A percentile compares a stretch with the other conserved stretches of the same genome.
Conservation (phyloP, 2,797 vertebrate species). For the Sylvilagus floridanus region DNA sequence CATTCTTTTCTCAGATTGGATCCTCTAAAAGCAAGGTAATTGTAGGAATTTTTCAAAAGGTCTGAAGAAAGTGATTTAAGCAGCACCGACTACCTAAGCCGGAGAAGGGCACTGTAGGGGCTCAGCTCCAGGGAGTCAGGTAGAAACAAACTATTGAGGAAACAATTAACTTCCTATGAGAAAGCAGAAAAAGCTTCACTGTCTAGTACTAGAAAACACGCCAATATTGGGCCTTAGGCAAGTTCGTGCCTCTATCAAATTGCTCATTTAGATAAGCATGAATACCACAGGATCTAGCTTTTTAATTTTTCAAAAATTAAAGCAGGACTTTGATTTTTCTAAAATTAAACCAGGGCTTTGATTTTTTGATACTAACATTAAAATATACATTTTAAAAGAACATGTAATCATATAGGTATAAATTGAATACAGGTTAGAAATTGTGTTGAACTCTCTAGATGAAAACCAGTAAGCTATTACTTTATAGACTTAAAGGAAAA, state of each 20-base stretch:
- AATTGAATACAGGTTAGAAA: background rate
- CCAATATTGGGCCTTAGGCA: background rate
- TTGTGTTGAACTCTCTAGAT: background rate
- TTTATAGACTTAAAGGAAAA: background rate
- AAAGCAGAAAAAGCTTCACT: background rate
- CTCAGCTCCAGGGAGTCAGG: background rate
- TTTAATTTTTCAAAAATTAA: background rate
- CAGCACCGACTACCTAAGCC: background rate
- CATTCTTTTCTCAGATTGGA: background rate
- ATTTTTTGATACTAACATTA: background rate
- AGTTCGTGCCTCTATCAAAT: background rate
- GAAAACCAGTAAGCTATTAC: background rate
- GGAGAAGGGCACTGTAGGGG: background rate
- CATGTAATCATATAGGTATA: background rate
- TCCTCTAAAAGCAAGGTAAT: conserved; percentile 8
- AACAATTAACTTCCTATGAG: background rate
- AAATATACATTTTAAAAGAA: background rate
- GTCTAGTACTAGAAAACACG: background rate
- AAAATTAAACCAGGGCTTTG: background rate
- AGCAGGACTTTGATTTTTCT: background rate
- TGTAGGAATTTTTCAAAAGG: conserved; percentile 35
- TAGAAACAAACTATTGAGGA: background rate
- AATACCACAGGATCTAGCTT: background rate
- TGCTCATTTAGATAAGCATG: background rate
- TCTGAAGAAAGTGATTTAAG: background rate